These are phyloP conservation scores for Lamellibrachia luymesi DNA, from an alignment of 1,140 invertebrate species.

Conservation along the genomic window DNA sequence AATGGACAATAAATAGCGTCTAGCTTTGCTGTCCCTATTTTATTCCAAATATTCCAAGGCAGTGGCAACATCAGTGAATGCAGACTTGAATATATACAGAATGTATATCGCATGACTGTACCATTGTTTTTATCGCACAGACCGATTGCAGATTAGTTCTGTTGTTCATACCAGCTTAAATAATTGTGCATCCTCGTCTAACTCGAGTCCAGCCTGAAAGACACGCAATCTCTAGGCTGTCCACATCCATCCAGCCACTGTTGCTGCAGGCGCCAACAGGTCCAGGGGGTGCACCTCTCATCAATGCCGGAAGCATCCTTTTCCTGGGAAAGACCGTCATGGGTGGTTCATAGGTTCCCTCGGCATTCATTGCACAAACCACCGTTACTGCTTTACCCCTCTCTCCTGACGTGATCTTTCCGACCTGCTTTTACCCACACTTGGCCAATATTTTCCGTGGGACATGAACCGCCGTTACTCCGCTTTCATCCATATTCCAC, in stretches of 20 bases:
- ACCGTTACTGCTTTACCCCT: slow-evolving; percentile 19
- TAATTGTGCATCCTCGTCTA: too few relatives aligned
- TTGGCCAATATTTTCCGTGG: slow-evolving; percentile 19
- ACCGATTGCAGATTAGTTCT: too few relatives aligned
- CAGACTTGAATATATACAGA: too few relatives aligned
- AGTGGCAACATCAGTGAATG: too few relatives aligned
- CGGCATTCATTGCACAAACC: slow-evolving; percentile 25
- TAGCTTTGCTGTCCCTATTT: too few relatives aligned
- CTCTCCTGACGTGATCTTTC: slow-evolving; percentile 20
- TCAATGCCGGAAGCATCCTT: slow-evolving; percentile 21
- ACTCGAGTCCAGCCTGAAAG: too few relatives aligned
- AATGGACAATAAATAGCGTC: too few relatives aligned
- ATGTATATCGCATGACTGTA: too few relatives aligned
- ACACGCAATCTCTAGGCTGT: too few relatives aligned
- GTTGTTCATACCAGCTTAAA: too few relatives aligned
- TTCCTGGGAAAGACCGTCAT: slow-evolving; percentile 28
- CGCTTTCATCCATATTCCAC: slow-evolving; percentile 60
- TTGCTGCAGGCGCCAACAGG: slow-evolving; percentile 12
- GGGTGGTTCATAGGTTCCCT: slow-evolving; percentile 14
- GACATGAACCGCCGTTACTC: slow-evolving; percentile 48
- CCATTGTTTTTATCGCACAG: too few relatives aligned
- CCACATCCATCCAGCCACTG: slow-evolving; percentile 20
- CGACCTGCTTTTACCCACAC: slow-evolving; percentile 1
- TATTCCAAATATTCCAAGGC: too few relatives aligned
- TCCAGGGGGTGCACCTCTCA: slow-evolving; percentile 22